phyloP scores from a whole-genome alignment of 2,113 vertebrate genomes.

The Callithrix jacchus region DNA sequence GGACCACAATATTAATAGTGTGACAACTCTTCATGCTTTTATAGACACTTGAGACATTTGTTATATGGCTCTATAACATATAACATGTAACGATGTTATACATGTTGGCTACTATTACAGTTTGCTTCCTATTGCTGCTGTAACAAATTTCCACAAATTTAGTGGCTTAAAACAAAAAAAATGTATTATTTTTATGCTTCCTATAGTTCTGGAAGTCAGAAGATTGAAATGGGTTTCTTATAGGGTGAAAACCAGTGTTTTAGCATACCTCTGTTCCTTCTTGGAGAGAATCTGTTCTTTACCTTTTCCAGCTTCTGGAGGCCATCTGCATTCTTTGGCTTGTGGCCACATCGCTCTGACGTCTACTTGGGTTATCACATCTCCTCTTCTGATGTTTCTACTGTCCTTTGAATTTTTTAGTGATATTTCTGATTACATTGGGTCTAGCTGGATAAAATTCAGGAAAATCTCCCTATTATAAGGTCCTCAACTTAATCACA shows the following conservation, averaged over 20 bases:
- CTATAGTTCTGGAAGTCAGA: neutral
- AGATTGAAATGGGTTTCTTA: neutral
- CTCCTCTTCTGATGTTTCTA: neutral
- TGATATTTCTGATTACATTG: neutral
- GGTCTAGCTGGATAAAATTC: neutral
- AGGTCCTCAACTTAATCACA: neutral
- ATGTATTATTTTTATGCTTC: neutral
- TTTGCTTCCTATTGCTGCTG: neutral
- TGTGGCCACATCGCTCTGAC: neutral
- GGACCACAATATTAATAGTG: neutral
- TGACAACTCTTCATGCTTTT: neutral
- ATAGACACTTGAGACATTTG: neutral
- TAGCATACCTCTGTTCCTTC: neutral
- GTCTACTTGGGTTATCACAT: neutral
- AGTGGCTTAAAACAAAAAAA: neutral
- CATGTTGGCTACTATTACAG: neutral
- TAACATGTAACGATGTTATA: neutral
- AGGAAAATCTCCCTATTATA: neutral
- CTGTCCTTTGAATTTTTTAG: neutral
- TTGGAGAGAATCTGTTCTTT: neutral
- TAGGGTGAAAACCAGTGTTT: neutral
- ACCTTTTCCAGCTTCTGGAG: neutral
- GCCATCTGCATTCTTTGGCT: neutral
- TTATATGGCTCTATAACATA: neutral
- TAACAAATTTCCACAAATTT: neutral